Percentiles rank a stretch among this genome's conserved stretches.
Evolutionary conservation across 2,888 invertebrate genomes (phyloP).

Genomic region (Ophion ellenae): DNA sequence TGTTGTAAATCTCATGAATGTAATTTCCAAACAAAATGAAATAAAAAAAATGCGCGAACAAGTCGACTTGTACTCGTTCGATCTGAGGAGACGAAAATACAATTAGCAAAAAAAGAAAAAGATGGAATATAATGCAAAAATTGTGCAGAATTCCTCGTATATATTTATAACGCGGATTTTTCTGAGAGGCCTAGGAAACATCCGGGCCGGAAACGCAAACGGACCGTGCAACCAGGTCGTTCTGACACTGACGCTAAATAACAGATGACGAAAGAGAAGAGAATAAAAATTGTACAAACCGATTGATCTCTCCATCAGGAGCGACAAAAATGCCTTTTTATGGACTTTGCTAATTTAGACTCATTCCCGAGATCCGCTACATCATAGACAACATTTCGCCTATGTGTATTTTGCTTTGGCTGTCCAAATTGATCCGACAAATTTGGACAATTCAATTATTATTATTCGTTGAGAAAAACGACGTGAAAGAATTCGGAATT

Average conservation of each 20-base stretch:
- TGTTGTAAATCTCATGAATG: too few species aligned
- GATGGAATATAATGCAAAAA: background rate
- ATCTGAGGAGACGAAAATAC: background rate
- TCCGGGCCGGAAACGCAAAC: slow-evolving; percentile 81
- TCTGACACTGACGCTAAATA: slow-evolving; percentile 70
- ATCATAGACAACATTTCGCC: too few species aligned
- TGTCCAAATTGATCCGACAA: too few species aligned
- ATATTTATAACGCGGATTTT: slow-evolving; percentile 47
- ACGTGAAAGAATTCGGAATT: too few species aligned
- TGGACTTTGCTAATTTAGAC: too few species aligned
- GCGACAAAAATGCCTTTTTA: background rate
- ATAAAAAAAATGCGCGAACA: background rate
- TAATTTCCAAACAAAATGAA: background rate
- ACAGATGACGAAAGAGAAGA: slow-evolving; percentile 57
- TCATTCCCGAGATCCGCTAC: too few species aligned
- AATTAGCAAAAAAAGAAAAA: too few species aligned
- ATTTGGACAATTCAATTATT: too few species aligned
- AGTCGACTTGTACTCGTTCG: too few species aligned
- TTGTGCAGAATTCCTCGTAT: background rate
- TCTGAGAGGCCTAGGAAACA: slow-evolving; percentile 71
- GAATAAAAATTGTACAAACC: slow-evolving; percentile 32
- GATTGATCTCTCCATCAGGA: background rate
- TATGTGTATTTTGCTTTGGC: too few species aligned
- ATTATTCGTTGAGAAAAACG: too few species aligned
- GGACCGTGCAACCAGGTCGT: slow-evolving; percentile 82